Evolutionary conservation across 1,140 invertebrate genomes (phyloP), one percentile per base, ranked within the genome.

Genomic region (Phthorimaea operculella): DNA sequence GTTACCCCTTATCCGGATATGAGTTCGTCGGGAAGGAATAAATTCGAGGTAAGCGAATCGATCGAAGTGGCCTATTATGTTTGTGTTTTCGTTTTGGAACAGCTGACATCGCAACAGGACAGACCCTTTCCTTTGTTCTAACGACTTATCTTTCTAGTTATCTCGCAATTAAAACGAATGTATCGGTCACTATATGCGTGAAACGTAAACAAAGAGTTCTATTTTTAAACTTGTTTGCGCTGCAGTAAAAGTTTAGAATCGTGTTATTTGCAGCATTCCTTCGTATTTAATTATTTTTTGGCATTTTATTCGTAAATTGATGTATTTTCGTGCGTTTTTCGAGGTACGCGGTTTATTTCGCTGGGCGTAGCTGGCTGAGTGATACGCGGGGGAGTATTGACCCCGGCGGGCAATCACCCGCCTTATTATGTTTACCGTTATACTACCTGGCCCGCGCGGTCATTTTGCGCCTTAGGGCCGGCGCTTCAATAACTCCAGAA

Each of bases 1-100:
- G 72, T 82, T 63, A 81, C 77, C 56, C 80, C 79, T 49, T 78
- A 76, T 64, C 79, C 80, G 54, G 79, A 58, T 63, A 88, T 88
- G 87, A 83, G 75, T 71, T 86, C 86, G 83, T 87, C 86, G 73
- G 84, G 80, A 66, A 85, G 87, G 80, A 88, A 87, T 79, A 88
- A 88, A 79, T 88, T 88, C 69, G 87, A 88, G 85, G 87, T 88
- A 67, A 76, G 78, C 60, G 33, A 55, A 75, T 79, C 66, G 70
- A 80, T 82, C 64, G 52, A 52, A 50, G 57, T 62, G 49, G 58
- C 49, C 58, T 72, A 57, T 61, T 34, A 75, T 82, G 78, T 85
- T 84, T 84, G 74, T 81, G 71, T 83, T 83, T 79, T 82, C 64
- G 59, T 79, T 65, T 63, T 68, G 66, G 64, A 85, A 85, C 83